Evolutionary conservation across 2,113 vertebrate genomes (phyloP).

Genomic region (Galeopterus variegatus): DNA sequence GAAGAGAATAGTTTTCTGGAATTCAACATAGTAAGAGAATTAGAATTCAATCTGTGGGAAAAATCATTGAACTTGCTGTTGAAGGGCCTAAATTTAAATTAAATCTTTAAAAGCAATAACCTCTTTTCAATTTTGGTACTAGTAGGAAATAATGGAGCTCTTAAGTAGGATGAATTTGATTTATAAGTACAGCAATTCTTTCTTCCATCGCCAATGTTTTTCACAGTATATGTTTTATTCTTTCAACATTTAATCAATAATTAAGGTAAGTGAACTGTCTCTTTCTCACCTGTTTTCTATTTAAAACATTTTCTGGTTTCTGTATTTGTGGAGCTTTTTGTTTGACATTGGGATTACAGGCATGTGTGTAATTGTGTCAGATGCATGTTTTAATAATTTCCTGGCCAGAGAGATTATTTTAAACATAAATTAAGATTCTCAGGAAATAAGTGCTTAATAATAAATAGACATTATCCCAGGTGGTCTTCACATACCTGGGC

Average conservation of each 20-base stretch:
- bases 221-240: constrained; percentile 69
- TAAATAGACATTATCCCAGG: neutral
- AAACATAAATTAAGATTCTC: neutral
- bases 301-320: constrained; percentile 60
- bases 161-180: constrained; percentile 80
- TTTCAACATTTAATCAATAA: constrained; percentile 78
- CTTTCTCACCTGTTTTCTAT: neutral
- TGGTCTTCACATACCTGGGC: neutral
- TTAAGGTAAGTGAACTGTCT: constrained; percentile 69
- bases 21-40: constrained; percentile 72
- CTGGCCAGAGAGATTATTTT: neutral
- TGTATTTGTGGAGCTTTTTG: neutral
- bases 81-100: constrained; percentile 81
- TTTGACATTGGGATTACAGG: neutral
- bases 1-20: constrained; percentile 74
- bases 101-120: constrained; percentile 80
- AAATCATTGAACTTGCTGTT: constrained; percentile 75
- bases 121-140: constrained; percentile 79
- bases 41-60: constrained; percentile 72
- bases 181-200: constrained; percentile 76
- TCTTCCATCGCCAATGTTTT: constrained; percentile 71
- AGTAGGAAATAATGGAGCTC: constrained; percentile 73
- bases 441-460: constrained; percentile 26
- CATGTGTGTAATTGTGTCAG: neutral
- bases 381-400: constrained; percentile 13